Base-by-base conservation (phyloP, 2,797 vertebrate genomes). In the Xenentodon cancila region DNA sequence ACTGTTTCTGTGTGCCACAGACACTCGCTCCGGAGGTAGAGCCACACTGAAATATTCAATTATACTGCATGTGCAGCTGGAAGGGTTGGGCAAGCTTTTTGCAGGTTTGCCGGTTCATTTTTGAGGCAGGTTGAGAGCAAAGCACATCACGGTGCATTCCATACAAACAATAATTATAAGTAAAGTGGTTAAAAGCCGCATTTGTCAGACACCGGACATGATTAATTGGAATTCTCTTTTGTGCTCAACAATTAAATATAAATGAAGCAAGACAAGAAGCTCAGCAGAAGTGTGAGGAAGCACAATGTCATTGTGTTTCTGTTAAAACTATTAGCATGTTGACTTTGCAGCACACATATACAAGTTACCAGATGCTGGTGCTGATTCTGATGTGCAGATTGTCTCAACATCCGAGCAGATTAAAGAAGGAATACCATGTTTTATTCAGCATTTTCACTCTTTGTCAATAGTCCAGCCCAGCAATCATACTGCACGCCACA, bases 1-100 rank as follows among this genome's bases (percentile, higher is more conserved):
- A 75, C 77, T 70, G 64, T 81, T 40, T 40, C 82, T 81, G 80
- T 79, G 73, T 61, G 80, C 76, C 81, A 84, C 70, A 70, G 69
- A 37, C 56, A 59, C 51, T 70, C 68, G 75, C 75, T 84, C 53
- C 19, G 58, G 52, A 68, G 64, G 73, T 20, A 64, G 47, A 53
- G 68, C 77, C 69, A 75, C 73, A 68, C 64, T 62, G 77, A 88
- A 73, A 60, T 70, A 75, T 86, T 84, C 73, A 82, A 72, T 81
- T 80, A 70, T 54, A 40, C 37, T 40, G 37, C 13, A 45, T 70
- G 68, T 64, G 37, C 68, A 64, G 61, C 63, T 59, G 68, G 71
- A 59, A 19, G 6, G 44, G 44, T 11, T 19, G 46, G 46, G 40
- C 49, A 56, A 65, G n/a, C 68, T 42, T 58, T 48, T 15, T 40